Evolutionary conservation across 2,113 vertebrate genomes (phyloP).

Genomic region (Nothoprocta perdicaria): DNA sequence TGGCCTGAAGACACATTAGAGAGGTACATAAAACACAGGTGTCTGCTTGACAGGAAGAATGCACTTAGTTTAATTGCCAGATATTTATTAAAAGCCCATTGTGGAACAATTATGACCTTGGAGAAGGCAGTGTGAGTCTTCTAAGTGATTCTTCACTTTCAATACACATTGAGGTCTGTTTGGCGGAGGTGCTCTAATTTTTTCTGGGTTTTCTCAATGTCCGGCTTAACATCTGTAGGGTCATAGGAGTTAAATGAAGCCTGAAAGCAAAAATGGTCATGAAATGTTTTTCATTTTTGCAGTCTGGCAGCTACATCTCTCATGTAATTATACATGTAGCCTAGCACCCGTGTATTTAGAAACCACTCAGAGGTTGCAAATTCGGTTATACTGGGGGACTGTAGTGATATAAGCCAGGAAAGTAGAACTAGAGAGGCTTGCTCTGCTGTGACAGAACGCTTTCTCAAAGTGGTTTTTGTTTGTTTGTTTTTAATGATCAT

Average conservation of each 20-base stretch:
- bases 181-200: slow-evolving; percentile 11
- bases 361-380: not conserved
- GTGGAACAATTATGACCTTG: not conserved
- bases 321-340: accelerated
- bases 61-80: slow-evolving; percentile 16
- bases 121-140: slow-evolving; percentile 8
- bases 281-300: not conserved
- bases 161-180: not conserved
- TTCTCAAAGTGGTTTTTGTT: not conserved
- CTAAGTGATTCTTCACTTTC: not conserved
- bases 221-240: slow-evolving; percentile 5
- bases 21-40: slow-evolving; percentile 27
- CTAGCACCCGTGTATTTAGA: not conserved
- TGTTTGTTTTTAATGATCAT: not conserved
- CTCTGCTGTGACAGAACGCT: not conserved
- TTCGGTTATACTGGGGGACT: not conserved
- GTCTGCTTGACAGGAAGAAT: slow-evolving; percentile 24
- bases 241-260: not conserved
- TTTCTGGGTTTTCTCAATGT: slow-evolving; percentile 19
- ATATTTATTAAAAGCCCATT: slow-evolving; percentile 31
- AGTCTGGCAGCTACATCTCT: not conserved
- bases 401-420: not conserved
- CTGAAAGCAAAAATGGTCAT: not conserved
- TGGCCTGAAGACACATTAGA: not conserved
- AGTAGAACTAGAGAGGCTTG: not conserved